phyloP scores from a whole-genome alignment of 2,888 invertebrate genomes.

The Drosophila pseudotakahashii region DNA sequence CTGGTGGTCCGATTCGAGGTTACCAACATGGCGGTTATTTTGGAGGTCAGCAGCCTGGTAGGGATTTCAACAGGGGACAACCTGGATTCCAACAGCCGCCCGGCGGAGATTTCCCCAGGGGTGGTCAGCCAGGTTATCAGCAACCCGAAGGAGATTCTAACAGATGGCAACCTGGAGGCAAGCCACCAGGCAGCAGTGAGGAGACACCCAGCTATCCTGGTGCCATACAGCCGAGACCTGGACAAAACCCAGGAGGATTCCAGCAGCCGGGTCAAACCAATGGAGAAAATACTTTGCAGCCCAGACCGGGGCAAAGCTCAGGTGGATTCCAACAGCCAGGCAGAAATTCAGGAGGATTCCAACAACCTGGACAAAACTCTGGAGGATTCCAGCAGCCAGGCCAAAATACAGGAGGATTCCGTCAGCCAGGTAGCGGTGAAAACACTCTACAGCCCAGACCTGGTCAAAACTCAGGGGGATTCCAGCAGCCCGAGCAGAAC shows the following conservation, averaged over 20 bases:
- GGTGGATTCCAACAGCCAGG: conserved; percentile 22
- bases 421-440: neutral
- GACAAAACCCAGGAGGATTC: neutral
- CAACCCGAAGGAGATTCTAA: neutral
- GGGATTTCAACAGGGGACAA: conserved; percentile 8
- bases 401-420: neutral
- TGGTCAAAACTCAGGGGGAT: neutral
- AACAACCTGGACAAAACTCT: neutral
- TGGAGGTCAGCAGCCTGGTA: conserved; percentile 1
- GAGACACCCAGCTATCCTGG: conserved; percentile 22
- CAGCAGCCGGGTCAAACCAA: conserved; percentile 11
- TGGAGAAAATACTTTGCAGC: conserved; percentile 18
- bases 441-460: conserved; percentile 30
- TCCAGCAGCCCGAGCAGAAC: conserved; percentile 18
- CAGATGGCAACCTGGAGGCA: neutral
- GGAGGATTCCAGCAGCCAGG: conserved; percentile 21
- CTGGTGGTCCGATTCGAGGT: neutral
- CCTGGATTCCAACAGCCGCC: conserved; percentile 10
- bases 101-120: conserved; percentile 12
- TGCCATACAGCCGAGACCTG: conserved; percentile 42
- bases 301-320: conserved; percentile 6
- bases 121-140: neutral
- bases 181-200: neutral
- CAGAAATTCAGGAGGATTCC: neutral
- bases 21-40: conserved; percentile 14